Evolutionary conservation across 2,113 vertebrate species (phyloP).

Genomic region (Mustela nigripes): DNA sequence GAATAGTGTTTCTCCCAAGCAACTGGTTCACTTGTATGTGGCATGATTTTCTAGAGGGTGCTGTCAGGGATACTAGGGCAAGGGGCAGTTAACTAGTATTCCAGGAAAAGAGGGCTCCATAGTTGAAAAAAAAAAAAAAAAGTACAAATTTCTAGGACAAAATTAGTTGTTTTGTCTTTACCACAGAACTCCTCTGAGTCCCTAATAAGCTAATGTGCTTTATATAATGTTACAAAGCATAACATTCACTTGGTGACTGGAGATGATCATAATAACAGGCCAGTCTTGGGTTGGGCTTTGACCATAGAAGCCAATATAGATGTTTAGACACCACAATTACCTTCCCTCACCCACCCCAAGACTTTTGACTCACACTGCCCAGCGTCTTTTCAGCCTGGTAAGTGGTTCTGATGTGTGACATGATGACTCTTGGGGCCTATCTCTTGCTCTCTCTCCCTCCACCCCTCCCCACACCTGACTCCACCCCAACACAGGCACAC

Average conservation of each 20-base stretch:
- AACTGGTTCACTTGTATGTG: background rate
- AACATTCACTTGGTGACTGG: background rate
- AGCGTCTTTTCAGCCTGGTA: background rate
- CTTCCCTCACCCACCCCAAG: background rate
- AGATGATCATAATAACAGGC: background rate
- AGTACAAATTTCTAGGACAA: background rate
- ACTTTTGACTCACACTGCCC: background rate
- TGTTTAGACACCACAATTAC: background rate
- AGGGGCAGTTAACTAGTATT: background rate
- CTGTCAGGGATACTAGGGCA: background rate
- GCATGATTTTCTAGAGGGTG: slow-evolving; percentile 16
- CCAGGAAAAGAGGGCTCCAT: background rate
- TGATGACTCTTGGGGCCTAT: background rate
- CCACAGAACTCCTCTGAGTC: background rate
- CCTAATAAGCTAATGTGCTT: background rate
- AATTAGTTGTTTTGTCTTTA: background rate
- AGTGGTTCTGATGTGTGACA: background rate
- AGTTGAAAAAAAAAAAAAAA: background rate
- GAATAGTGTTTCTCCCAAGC: slow-evolving; percentile 20
- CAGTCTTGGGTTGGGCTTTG: background rate
- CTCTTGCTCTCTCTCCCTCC: background rate
- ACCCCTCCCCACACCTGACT: rapidly evolving
- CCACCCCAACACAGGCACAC: too few species aligned
- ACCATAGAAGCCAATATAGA: background rate
- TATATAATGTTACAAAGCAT: background rate